Evolutionary conservation across 2,113 vertebrate genomes (phyloP).

Genomic region (Clarias batrachus): DNA sequence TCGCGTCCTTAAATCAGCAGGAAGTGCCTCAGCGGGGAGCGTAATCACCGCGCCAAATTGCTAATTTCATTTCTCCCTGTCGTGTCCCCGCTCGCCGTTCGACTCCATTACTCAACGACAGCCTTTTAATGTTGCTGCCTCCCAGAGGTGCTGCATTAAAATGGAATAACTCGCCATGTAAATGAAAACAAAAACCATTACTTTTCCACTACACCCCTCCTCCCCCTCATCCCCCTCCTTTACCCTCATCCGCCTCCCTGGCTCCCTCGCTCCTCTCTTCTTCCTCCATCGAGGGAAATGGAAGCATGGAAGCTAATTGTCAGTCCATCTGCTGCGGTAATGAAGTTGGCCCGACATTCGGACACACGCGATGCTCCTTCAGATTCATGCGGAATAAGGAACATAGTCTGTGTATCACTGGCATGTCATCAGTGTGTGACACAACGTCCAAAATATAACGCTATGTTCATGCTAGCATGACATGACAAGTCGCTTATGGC

Average conservation of each 20-base stretch:
- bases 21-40: conserved; percentile 78
- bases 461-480: not conserved
- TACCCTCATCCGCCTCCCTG: not conserved
- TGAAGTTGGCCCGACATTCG: conserved; percentile 70
- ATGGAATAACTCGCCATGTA: conserved; percentile 78
- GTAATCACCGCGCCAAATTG: conserved; percentile 82
- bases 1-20: conserved; percentile 83
- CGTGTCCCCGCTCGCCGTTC: conserved; percentile 77
- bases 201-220: conserved; percentile 52
- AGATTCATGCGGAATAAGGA: not conserved
- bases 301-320: conserved; percentile 76
- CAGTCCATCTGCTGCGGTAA: conserved; percentile 76
- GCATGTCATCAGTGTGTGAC: conserved; percentile 1
- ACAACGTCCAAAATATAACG: not conserved
- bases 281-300: conserved; percentile 68
- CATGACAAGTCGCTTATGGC: not conserved
- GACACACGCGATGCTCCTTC: conserved; percentile 52
- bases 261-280: conserved; percentile 45
- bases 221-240: conserved; percentile 33
- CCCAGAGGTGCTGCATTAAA: conserved; percentile 77
- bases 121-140: conserved; percentile 77
- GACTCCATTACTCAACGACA: conserved; percentile 80
- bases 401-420: not conserved
- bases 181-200: conserved; percentile 79
- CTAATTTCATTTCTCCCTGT: conserved; percentile 80